Percentiles rank a stretch among this genome's conserved stretches.
These are phyloP conservation scores for Aporophyla lueneburgensis DNA, from an alignment of 2,888 invertebrate species.

Conservation along the genomic window DNA sequence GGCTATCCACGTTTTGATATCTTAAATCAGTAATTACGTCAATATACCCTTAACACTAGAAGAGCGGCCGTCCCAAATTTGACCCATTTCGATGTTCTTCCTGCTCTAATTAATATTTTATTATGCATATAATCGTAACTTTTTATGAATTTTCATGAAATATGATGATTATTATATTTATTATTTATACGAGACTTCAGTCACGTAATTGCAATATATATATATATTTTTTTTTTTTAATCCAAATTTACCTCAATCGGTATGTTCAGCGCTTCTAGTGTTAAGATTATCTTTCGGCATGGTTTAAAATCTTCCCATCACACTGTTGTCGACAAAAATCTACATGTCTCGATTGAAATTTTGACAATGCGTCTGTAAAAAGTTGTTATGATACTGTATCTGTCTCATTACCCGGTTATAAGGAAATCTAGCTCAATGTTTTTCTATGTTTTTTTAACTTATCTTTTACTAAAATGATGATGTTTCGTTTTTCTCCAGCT, in stretches of 20 bases:
- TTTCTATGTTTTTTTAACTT: background rate
- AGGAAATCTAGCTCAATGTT: background rate
- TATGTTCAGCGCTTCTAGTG: no score
- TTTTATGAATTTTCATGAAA: no score
- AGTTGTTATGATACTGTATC: background rate
- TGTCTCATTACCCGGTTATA: background rate
- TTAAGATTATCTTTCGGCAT: background rate
- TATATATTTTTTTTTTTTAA: no score
- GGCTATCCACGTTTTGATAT: no score
- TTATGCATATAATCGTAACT: no score
- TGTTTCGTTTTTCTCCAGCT: constrained; percentile 90
- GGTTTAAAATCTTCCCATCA: background rate
- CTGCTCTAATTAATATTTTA: no score
- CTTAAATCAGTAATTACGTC: background rate
- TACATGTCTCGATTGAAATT: background rate
- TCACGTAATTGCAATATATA: no score
- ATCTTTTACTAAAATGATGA: background rate
- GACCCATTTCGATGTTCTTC: no score
- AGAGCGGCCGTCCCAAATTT: no score
- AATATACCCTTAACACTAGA: background rate
- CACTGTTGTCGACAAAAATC: constrained; percentile 6
- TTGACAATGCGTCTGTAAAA: background rate
- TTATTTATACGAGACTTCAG: no score
- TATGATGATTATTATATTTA: no score
- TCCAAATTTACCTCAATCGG: no score